Evolutionary conservation across 1,140 invertebrate species (phyloP), one percentile per base, ranked within the genome.

Genomic region (Araneus ventricosus): DNA sequence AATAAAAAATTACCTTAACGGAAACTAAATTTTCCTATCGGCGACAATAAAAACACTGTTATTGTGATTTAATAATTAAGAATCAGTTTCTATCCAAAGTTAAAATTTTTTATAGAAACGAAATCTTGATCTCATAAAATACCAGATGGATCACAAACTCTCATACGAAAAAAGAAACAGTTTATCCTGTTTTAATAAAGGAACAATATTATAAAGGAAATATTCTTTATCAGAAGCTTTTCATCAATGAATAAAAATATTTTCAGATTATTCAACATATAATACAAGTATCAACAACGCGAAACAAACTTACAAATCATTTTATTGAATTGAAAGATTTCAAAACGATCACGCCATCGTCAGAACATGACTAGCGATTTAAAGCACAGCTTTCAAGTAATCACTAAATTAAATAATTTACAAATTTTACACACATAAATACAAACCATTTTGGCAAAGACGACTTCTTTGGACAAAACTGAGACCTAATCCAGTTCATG

Each of bases 351-450:
- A 34, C 30, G 86, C 52, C 61, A 88, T 88, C 52, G 41, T 80
- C 88, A 90, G 63, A 79, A 45, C 67, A 79, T 90, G 89, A 90
- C 89, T 90, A 90, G 89, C 88, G 52, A 30, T 63, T 63, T 75
- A 82, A 90, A 90, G 89, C 89, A 90, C 89, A 90, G 89, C 89
- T 90, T 90, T 82, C 39, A 39, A 20, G 17, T 70, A 90, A 39
- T 34, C 30, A 61, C 10, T 79, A 45, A 45, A 59, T 61, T 82
- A 82, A 34, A 90, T 14, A 37, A 41, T 82, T 84, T 30, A n/a
- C 41, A n/a, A 10, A 45, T 45, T 57, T 84, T 24, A 82, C 24
- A 82, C 27, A 61, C 30, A 82, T 27, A 88, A 70, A 34, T 61
- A 61, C 20, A 79, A 41, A 59, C 34, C 34, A 59, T 82, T 90